Evolutionary conservation across 2,888 invertebrate genomes (phyloP).

Genomic region (Epinotia bilunana): DNA sequence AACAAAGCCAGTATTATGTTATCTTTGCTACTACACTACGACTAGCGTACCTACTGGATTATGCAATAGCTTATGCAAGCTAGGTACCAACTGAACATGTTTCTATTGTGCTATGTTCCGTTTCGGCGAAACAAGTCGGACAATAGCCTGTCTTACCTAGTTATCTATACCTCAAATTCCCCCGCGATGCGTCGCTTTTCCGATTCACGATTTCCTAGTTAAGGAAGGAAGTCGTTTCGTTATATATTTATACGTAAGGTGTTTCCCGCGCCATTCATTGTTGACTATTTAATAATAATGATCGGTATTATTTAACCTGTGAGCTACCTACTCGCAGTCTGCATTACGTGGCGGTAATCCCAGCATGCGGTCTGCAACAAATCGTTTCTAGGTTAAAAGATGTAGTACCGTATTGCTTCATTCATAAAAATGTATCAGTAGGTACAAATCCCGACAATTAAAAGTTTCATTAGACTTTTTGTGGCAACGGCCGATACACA

Average conservation of each 20-base stretch:
- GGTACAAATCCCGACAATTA: not conserved
- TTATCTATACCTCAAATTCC: not conserved
- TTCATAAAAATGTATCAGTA: slow-evolving; percentile 30
- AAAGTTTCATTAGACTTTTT: too few species aligned
- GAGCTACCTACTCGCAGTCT: not conserved
- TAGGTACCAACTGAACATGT: not conserved
- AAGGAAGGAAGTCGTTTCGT: slow-evolving; percentile 34
- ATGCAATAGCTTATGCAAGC: not conserved
- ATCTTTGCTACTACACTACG: not conserved
- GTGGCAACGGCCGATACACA: too few species aligned
- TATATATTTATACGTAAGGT: slow-evolving; percentile 19
- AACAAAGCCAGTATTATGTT: not conserved
- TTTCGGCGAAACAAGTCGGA: not conserved
- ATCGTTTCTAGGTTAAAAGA: slow-evolving; percentile 21
- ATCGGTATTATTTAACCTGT: slow-evolving; percentile 24
- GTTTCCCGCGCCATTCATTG: slow-evolving; percentile 24
- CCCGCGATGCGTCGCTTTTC: not conserved
- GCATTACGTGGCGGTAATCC: slow-evolving; percentile 27
- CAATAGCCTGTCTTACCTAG: not conserved
- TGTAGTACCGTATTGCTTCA: slow-evolving; percentile 15
- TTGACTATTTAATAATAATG: slow-evolving; percentile 6
- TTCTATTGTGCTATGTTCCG: not conserved
- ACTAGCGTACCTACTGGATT: not conserved
- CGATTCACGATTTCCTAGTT: not conserved
- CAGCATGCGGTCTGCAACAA: slow-evolving; percentile 2